Evolutionary conservation across 2,113 vertebrate genomes (phyloP).

Genomic region (Nerophis lumbriciformis): DNA sequence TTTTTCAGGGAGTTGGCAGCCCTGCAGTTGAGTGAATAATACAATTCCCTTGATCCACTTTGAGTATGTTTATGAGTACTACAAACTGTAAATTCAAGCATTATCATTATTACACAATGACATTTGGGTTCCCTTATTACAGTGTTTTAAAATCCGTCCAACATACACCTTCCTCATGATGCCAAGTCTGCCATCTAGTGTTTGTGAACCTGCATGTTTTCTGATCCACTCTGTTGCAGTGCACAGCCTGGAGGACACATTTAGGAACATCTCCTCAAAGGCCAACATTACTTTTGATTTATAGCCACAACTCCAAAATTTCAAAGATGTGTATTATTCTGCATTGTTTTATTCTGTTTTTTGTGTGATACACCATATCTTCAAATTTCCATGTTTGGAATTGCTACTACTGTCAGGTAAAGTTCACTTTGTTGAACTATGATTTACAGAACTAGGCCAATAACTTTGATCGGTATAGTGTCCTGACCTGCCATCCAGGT

Average conservation of each 20-base stretch:
- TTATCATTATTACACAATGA: neutral
- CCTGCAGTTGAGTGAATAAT: no score
- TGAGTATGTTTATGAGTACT: no score
- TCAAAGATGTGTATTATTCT: neutral
- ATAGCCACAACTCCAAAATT: neutral
- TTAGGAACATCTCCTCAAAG: neutral
- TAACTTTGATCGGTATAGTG: no score
- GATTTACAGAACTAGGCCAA: no score
- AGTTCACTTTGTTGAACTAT: no score
- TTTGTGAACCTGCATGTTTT: neutral
- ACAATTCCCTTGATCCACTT: no score
- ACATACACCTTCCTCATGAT: slow-evolving; percentile 3
- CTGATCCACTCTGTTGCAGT: neutral
- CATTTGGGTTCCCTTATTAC: neutral
- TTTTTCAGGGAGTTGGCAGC: no score
- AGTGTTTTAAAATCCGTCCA: neutral
- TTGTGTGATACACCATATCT: slow-evolving; percentile 5
- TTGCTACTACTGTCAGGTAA: no score
- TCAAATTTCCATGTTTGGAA: neutral
- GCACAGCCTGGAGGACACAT: neutral
- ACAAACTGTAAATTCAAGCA: no score
- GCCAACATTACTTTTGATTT: neutral
- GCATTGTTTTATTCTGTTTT: slow-evolving; percentile 1
- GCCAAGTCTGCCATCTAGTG: slow-evolving; percentile 66
- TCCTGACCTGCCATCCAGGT: slow-evolving; percentile 13